Evolutionary conservation across 2,888 invertebrate species (phyloP).

Genomic region (Acrocera orbiculus): DNA sequence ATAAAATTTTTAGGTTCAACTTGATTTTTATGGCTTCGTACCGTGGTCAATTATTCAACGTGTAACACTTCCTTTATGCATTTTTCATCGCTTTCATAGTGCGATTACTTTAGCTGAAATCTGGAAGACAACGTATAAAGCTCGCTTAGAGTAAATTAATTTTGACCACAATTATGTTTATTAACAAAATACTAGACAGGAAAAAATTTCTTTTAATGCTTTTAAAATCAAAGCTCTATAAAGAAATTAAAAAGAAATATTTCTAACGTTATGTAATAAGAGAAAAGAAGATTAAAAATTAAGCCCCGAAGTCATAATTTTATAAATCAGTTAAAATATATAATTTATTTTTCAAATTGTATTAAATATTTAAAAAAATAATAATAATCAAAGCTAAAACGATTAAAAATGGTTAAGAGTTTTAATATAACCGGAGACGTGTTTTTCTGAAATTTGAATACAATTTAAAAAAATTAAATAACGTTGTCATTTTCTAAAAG

Average conservation of each 20-base stretch:
- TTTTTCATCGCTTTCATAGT: slow-evolving; percentile 92
- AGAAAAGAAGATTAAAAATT: neutral
- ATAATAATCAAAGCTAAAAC: too few relatives aligned
- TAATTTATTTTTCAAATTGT: too few relatives aligned
- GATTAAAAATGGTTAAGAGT: too few relatives aligned
- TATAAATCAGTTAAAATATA: too few relatives aligned
- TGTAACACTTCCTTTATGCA: slow-evolving; percentile 82
- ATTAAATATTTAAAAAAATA: too few relatives aligned
- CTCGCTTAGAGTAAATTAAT: slow-evolving; percentile 62
- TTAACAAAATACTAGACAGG: neutral
- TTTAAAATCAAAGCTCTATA: slow-evolving; percentile 1
- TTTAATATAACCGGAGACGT: too few relatives aligned
- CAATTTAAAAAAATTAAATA: slow-evolving; percentile 3
- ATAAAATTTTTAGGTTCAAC: slow-evolving; percentile 41
- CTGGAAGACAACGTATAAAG: slow-evolving; percentile 91
- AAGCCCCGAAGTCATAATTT: too few relatives aligned
- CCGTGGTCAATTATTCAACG: slow-evolving; percentile 89
- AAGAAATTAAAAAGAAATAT: neutral
- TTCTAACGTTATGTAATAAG: neutral
- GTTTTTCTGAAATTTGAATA: too few relatives aligned
- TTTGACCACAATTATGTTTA: neutral
- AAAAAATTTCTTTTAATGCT: neutral
- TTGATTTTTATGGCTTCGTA: slow-evolving; percentile 82
- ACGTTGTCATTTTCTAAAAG: slow-evolving; percentile 11
- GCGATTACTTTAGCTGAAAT: slow-evolving; percentile 88